phyloP scores from a whole-genome alignment of 2,888 invertebrate genomes.

The Drosophila vallismaia region DNA sequence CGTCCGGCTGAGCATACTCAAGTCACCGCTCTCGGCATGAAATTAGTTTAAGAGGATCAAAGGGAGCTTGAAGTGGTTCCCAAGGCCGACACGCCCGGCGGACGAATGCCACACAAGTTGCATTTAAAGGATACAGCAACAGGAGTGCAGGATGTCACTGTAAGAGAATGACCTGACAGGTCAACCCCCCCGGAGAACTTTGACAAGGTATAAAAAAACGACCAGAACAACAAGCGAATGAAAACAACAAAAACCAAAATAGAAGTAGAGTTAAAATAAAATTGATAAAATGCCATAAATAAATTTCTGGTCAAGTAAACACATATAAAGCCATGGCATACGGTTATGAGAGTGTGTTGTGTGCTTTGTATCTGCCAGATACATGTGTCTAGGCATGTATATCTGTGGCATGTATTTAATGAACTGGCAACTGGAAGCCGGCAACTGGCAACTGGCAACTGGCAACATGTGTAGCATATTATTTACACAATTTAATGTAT shows the following conservation, averaged over 20 bases:
- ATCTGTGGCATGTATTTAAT: slow-evolving; percentile 78
- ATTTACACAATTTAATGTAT: slow-evolving; percentile 80
- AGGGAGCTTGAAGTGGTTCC: slow-evolving; percentile 42
- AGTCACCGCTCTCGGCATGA: slow-evolving; percentile 42
- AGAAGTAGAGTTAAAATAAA: slow-evolving; percentile 38
- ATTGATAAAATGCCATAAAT: slow-evolving; percentile 66
- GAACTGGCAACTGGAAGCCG: slow-evolving; percentile 70
- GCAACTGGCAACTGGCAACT: slow-evolving; percentile 66
- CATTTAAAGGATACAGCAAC: slow-evolving; percentile 82
- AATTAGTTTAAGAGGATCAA: slow-evolving; percentile 77
- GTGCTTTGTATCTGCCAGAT: slow-evolving; percentile 43
- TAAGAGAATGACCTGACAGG: slow-evolving; percentile 7
- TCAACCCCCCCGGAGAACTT: slow-evolving; percentile 1
- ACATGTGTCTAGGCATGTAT: slow-evolving; percentile 66
- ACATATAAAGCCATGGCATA: slow-evolving; percentile 26
- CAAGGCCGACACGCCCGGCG: slow-evolving; percentile 19
- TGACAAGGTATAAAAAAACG: slow-evolving; percentile 4
- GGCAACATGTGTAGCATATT: slow-evolving; percentile 80
- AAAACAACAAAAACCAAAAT: slow-evolving; percentile 15
- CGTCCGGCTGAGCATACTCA: slow-evolving; percentile 56
- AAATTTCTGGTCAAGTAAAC: slow-evolving; percentile 73
- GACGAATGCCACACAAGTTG: slow-evolving; percentile 74
- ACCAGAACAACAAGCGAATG: slow-evolving; percentile 5
- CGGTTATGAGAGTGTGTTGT: slow-evolving; percentile 9
- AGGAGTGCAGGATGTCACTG: slow-evolving; percentile 72